phyloP scores from a whole-genome alignment of 2,797 vertebrate species.

The Sebastes minor region DNA sequence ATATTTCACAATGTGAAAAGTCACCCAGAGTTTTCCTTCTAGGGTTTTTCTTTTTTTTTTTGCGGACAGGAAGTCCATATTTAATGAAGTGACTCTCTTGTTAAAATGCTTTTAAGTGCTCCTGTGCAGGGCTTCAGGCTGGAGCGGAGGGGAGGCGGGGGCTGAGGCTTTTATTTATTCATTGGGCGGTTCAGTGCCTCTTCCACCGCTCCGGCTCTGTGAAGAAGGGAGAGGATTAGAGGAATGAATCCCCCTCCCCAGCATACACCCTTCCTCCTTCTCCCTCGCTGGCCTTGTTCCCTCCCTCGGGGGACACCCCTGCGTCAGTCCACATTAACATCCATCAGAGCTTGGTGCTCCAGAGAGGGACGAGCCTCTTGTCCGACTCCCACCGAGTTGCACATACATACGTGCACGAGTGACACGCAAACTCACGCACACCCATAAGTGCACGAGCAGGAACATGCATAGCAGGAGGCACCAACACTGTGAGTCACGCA shows the following conservation, averaged over 20 bases:
- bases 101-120: conserved; percentile 86
- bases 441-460: conserved; percentile 1
- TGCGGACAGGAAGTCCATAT: conserved; percentile 83
- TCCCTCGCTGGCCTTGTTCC: conserved; percentile 76
- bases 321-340: conserved; percentile 87
- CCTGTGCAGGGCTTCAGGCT: conserved; percentile 75
- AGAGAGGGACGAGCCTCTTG: conserved; percentile 63
- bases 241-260: conserved; percentile 50
- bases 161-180: conserved; percentile 84
- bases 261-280: conserved; percentile 45
- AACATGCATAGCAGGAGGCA: conserved; percentile 8
- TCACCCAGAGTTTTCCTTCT: conserved; percentile 75
- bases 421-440: conserved; percentile 27
- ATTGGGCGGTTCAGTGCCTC: conserved; percentile 81
- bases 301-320: conserved; percentile 81
- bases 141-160: conserved; percentile 51
- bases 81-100: conserved; percentile 87
- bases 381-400: conserved; percentile 72
- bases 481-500: conserved; percentile 32
- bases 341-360: conserved; percentile 81
- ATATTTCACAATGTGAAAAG: conserved; percentile 65
- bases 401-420: conserved; percentile 71
- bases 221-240: conserved; percentile 83
- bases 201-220: conserved; percentile 64
- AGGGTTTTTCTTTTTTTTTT: conserved; percentile 53